phyloP scores from a whole-genome alignment of 2,113 vertebrate genomes.

The Phylloscopus trochiloides region DNA sequence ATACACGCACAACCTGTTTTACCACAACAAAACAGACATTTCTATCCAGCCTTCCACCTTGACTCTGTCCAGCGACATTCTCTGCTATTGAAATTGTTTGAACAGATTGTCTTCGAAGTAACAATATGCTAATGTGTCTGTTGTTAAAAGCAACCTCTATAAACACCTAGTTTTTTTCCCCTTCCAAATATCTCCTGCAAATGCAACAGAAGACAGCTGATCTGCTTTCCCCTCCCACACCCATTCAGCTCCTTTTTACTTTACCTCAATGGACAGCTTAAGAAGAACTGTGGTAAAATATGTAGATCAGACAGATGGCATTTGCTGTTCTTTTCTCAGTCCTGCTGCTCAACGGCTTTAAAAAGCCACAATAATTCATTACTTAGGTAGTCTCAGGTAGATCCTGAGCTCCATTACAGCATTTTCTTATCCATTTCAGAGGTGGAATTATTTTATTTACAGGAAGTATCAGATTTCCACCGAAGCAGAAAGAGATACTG shows the following conservation, averaged over 20 bases:
- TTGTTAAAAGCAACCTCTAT: not conserved
- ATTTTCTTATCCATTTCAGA: not conserved
- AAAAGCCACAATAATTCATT: not conserved
- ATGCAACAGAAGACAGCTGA: not conserved
- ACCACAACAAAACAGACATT: not conserved
- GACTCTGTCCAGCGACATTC: not conserved
- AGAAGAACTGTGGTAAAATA: constrained; percentile 4
- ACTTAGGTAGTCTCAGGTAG: not conserved
- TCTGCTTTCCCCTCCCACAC: not conserved
- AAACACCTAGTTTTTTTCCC: not conserved
- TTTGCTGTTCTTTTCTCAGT: constrained; percentile 40
- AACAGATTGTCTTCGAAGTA: not conserved
- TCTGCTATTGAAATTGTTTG: not conserved
- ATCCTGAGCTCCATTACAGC: not conserved
- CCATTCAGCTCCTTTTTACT: not conserved
- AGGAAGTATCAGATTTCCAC: not conserved
- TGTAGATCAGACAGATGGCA: constrained; percentile 5
- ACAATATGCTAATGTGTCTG: not conserved
- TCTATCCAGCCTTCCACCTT: not conserved
- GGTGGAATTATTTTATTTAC: not conserved
- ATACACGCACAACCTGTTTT: not conserved
- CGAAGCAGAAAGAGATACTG: not conserved
- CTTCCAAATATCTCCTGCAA: not conserved
- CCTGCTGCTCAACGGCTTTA: not conserved
- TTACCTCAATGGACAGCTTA: not conserved